Percentiles rank a stretch among this genome's conserved stretches.
Conservation (phyloP, 2,888 invertebrate genomes). For the Anorthoa munda region DNA sequence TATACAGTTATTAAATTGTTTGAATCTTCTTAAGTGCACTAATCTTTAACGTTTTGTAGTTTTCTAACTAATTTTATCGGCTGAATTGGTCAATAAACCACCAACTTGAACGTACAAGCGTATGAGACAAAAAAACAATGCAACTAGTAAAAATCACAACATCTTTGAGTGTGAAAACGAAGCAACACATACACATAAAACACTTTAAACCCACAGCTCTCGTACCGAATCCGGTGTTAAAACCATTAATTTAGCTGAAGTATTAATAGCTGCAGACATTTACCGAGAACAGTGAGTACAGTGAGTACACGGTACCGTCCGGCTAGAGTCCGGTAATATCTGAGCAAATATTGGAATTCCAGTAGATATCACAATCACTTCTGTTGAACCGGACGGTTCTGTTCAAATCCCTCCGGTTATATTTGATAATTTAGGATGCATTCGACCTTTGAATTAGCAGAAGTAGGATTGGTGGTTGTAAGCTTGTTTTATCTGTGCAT, state of each 20-base stretch:
- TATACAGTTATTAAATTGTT: too few species aligned
- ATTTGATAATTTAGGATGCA: conserved; percentile 34
- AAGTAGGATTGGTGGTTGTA: background rate
- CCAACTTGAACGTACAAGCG: too few species aligned
- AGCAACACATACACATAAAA: background rate
- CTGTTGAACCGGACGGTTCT: conserved; percentile 35
- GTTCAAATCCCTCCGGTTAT: conserved; percentile 21
- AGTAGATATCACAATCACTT: conserved; percentile 38
- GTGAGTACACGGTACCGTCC: conserved; percentile 3
- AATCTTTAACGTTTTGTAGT: too few species aligned
- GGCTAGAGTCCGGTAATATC: conserved; percentile 52
- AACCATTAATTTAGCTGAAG: conserved; percentile 41
- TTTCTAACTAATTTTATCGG: too few species aligned
- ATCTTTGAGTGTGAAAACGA: background rate
- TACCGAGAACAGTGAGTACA: conserved; percentile 16
- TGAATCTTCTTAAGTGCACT: too few species aligned
- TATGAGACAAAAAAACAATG: too few species aligned
- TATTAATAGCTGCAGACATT: conserved; percentile 46
- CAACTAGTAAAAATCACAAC: background rate
- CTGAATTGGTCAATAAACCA: too few species aligned
- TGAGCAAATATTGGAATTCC: conserved; percentile 56
- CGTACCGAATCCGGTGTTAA: conserved; percentile 28
- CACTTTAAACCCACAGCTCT: background rate
- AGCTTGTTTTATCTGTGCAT: background rate
- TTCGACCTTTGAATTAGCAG: conserved; percentile 13